A percentile compares a stretch with the other conserved stretches of the same genome.
These are phyloP conservation scores for Bettongia penicillata DNA, from an alignment of 2,113 vertebrate genomes.

Conservation along the genomic window DNA sequence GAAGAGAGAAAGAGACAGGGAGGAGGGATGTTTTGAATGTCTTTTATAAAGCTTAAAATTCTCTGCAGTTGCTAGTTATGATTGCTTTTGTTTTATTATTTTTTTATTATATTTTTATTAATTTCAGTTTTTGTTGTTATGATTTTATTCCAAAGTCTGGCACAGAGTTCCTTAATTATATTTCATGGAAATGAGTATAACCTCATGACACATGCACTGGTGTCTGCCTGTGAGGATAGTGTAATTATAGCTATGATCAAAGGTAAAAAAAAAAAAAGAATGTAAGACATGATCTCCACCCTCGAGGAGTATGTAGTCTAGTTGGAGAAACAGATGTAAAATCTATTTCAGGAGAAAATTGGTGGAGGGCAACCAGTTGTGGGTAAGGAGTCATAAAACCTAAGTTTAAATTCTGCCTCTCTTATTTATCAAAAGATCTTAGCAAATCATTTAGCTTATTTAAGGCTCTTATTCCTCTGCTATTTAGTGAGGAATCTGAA, in stretches of 20 bases:
- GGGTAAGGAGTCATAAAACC: neutral
- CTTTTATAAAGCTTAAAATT: neutral
- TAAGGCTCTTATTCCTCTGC: neutral
- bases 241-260: neutral
- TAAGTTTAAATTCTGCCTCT: neutral
- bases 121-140: neutral
- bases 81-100: neutral
- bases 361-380: neutral
- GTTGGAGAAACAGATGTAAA: neutral
- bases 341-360: neutral
- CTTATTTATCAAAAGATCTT: neutral
- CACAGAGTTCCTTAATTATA: neutral
- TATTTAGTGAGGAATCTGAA: neutral
- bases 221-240: neutral
- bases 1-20: neutral
- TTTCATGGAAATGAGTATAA: neutral
- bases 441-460: neutral
- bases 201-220: neutral
- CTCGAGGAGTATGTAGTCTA: neutral
- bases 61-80: neutral
- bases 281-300: neutral
- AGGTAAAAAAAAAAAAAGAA: neutral
- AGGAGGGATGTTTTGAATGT: neutral
- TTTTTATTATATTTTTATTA: neutral
- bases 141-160: neutral